A percentile compares a stretch with the other conserved stretches of the same genome.
Evolutionary conservation across 2,113 vertebrate species (phyloP).

Genomic region (Lynx canadensis): DNA sequence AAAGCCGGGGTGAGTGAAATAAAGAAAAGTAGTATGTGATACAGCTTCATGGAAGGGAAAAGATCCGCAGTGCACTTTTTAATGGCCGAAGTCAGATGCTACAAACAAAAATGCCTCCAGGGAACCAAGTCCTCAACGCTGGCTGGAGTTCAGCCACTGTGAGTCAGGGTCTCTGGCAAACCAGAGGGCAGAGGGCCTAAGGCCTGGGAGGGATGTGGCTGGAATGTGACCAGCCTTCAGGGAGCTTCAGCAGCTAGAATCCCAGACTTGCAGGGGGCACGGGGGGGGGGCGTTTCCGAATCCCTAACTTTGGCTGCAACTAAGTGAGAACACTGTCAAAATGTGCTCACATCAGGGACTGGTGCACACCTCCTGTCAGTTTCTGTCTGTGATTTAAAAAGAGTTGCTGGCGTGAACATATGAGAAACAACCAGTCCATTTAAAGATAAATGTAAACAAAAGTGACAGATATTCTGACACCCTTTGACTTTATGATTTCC

Average conservation of each 20-base stretch:
- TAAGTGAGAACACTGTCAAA: too few relatives aligned
- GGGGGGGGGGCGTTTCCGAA: background rate
- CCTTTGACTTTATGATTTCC: background rate
- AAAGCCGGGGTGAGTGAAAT: too few relatives aligned
- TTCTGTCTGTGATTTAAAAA: background rate
- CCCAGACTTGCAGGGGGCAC: background rate
- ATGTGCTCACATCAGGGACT: background rate
- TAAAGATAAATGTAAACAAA: background rate
- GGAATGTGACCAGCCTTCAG: fast-evolving
- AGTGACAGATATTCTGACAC: background rate
- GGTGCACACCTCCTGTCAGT: background rate
- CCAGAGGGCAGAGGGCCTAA: background rate
- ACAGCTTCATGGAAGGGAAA: background rate
- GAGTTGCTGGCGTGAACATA: background rate
- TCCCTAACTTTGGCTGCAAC: fast-evolving
- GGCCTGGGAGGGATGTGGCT: fast-evolving
- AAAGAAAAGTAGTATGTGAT: fast-evolving
- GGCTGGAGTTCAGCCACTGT: too few relatives aligned
- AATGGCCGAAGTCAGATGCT: background rate
- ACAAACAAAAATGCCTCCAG: too few relatives aligned
- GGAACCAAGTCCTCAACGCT: background rate
- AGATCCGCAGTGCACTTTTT: background rate
- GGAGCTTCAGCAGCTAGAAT: background rate
- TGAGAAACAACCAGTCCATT: fast-evolving
- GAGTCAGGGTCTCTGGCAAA: background rate